Conservation (phyloP, 1,140 invertebrate genomes). For the Tribolium madens region DNA sequence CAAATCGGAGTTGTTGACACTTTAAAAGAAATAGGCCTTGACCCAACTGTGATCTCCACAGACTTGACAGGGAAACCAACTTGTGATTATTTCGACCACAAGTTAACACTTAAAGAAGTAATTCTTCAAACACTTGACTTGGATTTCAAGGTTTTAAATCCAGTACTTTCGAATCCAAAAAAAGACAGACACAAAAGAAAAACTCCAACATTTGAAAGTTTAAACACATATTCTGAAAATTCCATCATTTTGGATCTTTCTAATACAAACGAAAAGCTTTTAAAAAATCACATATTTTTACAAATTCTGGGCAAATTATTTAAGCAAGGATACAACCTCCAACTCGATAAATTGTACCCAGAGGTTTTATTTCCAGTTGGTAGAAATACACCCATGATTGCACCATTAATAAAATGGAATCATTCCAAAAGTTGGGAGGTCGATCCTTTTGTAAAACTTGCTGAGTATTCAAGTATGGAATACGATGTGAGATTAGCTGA, state of each 20-base stretch:
- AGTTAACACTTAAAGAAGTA: too few relatives aligned
- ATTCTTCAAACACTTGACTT: too few relatives aligned
- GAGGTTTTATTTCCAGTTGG: neutral
- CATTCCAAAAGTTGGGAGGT: neutral
- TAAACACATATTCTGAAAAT: too few relatives aligned
- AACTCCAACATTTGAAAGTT: neutral
- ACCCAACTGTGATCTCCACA: too few relatives aligned
- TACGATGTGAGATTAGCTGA: constrained; percentile 67
- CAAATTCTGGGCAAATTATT: constrained; percentile 62
- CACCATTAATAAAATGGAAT: neutral
- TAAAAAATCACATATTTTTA: constrained; percentile 62
- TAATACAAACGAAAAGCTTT: constrained; percentile 40
- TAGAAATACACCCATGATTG: neutral
- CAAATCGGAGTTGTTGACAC: too few relatives aligned
- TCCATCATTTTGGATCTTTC: too few relatives aligned
- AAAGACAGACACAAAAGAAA: too few relatives aligned
- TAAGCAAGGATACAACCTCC: neutral
- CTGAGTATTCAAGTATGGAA: constrained; percentile 64
- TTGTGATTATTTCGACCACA: too few relatives aligned
- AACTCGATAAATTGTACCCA: neutral
- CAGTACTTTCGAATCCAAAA: neutral
- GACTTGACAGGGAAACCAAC: too few relatives aligned
- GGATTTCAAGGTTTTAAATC: too few relatives aligned
- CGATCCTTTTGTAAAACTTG: neutral
- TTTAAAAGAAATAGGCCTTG: too few relatives aligned